Percentiles rank a stretch among this genome's conserved stretches.
Conservation (phyloP, 2,797 vertebrate species). For the Chromobotia macracanthus region DNA sequence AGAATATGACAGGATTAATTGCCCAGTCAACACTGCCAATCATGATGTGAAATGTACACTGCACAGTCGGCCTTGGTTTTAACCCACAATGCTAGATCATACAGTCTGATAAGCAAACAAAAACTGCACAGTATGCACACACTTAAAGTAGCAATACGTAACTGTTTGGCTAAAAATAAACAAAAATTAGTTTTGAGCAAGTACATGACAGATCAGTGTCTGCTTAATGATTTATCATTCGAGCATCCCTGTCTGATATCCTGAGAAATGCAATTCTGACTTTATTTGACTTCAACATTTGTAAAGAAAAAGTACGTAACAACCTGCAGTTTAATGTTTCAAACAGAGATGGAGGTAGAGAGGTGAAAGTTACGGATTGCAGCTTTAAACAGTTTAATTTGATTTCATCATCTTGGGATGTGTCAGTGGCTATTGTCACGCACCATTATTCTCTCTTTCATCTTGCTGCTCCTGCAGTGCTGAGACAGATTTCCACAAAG, state of each 20-base stretch:
- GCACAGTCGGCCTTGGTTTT: not conserved
- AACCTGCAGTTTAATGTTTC: no score
- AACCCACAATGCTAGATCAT: not conserved
- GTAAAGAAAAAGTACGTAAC: no score
- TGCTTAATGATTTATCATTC: no score
- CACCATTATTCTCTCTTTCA: slow-evolving; percentile 63
- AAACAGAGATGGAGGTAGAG: no score
- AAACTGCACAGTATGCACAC: slow-evolving; percentile 18
- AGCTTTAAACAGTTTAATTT: slow-evolving; percentile 25
- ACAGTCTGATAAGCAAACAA: not conserved
- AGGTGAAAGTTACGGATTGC: no score
- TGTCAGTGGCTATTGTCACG: slow-evolving; percentile 41
- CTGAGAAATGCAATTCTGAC: no score
- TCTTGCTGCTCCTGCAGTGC: slow-evolving; percentile 54
- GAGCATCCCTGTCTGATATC: no score
- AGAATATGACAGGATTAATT: not conserved
- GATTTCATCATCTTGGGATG: slow-evolving; percentile 46
- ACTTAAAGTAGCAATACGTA: no score
- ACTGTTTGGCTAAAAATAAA: no score
- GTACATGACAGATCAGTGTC: no score
- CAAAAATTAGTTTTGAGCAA: no score
- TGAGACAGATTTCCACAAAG: slow-evolving; percentile 58
- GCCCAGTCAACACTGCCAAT: not conserved
- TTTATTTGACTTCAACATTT: no score
- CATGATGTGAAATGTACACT: not conserved